Base-by-base conservation (phyloP, 2,888 invertebrate species). In the Lysandra bellargus region DNA sequence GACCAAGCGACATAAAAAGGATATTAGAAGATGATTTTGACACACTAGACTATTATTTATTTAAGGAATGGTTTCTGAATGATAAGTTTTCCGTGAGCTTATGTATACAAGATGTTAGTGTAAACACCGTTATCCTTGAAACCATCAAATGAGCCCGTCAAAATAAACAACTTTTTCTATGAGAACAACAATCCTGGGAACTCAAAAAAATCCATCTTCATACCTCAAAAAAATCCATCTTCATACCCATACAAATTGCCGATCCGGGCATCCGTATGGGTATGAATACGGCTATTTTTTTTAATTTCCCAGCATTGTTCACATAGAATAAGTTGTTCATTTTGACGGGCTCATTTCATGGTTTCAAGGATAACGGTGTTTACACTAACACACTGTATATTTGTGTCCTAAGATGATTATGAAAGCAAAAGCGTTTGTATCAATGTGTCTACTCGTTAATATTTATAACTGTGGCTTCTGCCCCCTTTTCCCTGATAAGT, bases 1-100 rank as follows among this genome's bases (percentile, higher is more conserved):
- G 79, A 86, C 1, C 85, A 86, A 80, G 80, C 87, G 37, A 79
- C 87, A 61, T 85, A 85, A 76, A 82, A 86, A n/a, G 79, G 61
- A 75, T 57, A 60, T 78, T 73, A 33, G 5, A 73, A 60, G 17
- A 5, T 2, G 23, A 2, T 23, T 61, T 61, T 23, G 7, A n/a
- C 23, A 3, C 7, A 61, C n/a, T 9, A 17, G 23, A 7, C 23
- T 61, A 23, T 61, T 61, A 7, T 23, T n/a, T 61, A 61, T 61
- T 23, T 9, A 23, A 61, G 23, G 23, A 61, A n/a, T 23, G 61
- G 23, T 61, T 61, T 61, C 53, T 53, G 14, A 14, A 53, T 53
- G 7, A 7, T 23, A 30, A 61, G 23, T 64, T 30, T 61, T 61
- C 6, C 23, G 2, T 23, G 33, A 12, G 30, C 33, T 33, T 33